Evolutionary conservation across 1,140 invertebrate species (phyloP), one percentile per base, ranked within the genome.

Genomic region (Aphidius gifuensis): DNA sequence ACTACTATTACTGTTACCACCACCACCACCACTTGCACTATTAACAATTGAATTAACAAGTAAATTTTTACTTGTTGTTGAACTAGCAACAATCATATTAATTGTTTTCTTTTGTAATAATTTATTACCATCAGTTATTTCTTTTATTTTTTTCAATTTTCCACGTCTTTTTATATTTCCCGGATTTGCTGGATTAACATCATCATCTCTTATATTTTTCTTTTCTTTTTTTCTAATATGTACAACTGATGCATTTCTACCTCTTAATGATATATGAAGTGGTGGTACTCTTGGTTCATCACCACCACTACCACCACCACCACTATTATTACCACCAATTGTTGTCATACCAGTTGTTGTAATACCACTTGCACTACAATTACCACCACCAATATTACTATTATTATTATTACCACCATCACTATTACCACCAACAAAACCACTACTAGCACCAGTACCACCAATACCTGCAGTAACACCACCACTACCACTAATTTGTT

Each of bases 171-270:
- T 81, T 5, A 76, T 60, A 55, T 61, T 71, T 39, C 32, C 53
- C 7, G 7, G 9, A 39, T 53, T 53, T 16, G 9, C 43, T 11
- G 66, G 64, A 39, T 80, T 64, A 43, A 84, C 83, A 8, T 84
- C 83, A 6, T 64, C 64, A 0, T 81, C 78, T 39, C 79, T 70
- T 9, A 74, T 69, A 70, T 70, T 68, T 65, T 88, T 89, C 69
- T 89, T 90, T 68, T 90, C 88, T 67, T 90, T 90, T 61, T 89
- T 88, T 11, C 89, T 88, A 69, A 88, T 90, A 64, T 91, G 91
- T 55, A 95, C 92, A 43, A 95, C 91, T n/a, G 90, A 90, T 11
- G 90, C 90, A 79, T 93, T 93, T 50, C 90, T 83, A 7, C 92
- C 92, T 64, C 92, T 83, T 53, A 96, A 79, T 56, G 92, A 93